Base-by-base conservation (phyloP, 2,888 invertebrate species). In the Chloroclystis v-ata region DNA sequence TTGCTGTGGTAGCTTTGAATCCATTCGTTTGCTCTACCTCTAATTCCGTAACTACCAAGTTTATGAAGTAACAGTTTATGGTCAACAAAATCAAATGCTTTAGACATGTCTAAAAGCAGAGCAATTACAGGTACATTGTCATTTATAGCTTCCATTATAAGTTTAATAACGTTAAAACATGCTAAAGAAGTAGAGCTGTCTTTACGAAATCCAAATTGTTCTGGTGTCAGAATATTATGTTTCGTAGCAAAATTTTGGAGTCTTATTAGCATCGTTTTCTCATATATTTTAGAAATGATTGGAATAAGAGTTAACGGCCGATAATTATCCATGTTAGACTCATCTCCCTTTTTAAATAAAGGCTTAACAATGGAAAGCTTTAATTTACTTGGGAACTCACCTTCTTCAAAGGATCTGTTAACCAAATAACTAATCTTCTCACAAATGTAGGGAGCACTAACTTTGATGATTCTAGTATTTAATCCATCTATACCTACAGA, bases 361-460 rank as follows among this genome's bases (percentile, higher is more conserved):
- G 33, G 20, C n/a, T 25, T 42, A 9, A 42, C 26, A 1, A 42
- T 54, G 28, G 50, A 47, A 9, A 43, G 4, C n/a, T 33, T 42
- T 35, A 33, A 7, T 13, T 26, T 11, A 7, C 14, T 13, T 2
- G 42, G 42, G n/a, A 42, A 42, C 1, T 10, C 14, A 0, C 33
- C 35, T 28, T 28, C 39, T 28, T 10, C 28, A 39, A 39, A 28
- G n/a, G 30, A 32, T 4, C 7, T 5, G 7, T 32, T 32, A 13
- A 32, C 5, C 2, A 32, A 2, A 13, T 13, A 14, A 2, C 6
- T 8, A 12, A 32, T 8, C 10, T 3, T 7, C 7, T 6, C 7
- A 26, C 26, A 8, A 26, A 26, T 26, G 8, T 26, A 26, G 10
- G 1, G 10, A 10, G 28, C 28, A n/a, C 28, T 28, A 10, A n/a